Evolutionary conservation across 1,140 invertebrate species (phyloP), one percentile per base, ranked within the genome.

Genomic region (Danaus melanippus): DNA sequence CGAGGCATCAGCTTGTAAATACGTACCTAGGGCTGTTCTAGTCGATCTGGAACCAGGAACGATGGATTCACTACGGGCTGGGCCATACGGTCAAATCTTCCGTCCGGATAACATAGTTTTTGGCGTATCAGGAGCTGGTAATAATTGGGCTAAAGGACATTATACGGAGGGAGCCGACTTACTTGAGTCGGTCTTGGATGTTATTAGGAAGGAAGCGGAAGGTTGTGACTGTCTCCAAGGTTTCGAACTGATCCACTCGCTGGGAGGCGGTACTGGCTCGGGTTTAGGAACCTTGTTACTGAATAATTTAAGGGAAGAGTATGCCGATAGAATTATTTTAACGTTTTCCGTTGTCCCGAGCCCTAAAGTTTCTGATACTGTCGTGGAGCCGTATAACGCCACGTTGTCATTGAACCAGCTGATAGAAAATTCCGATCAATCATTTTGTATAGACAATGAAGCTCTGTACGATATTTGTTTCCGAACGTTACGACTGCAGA

Each of bases 141-240:
- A 93, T 78, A 92, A 92, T 67, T 93, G 92, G 96, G 95, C 95
- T 42, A 96, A 97, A 84, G 96, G 96, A 40, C 94, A 97, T 74
- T 97, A 96, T 87, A 98, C 96, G 17, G 96, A 98, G 88, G 95
- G 96, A 1, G 96, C 96, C 12, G 96, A 96, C 79, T 81, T 97
- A 41, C 94, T 97, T 8, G 96, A 97, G 76, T 92, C 93, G 5
- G 93, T 96, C 9, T 82, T 97, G 0, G 95, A 97, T 77, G 94
- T 96, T 7, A 91, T 96, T 12, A 90, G 95, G 41, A 97, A 96
- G 84, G 96, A 97, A 88, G 92, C 94, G 9, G 95, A 97, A 86
- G 90, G 90, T 53, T 95, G 94, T 79, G 94, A 95, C 74, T 95
- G 94, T 73, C 87, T 95, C 10, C 91, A 92, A 77, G 87, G 85